Evolutionary conservation across 2,113 vertebrate species (phyloP), one percentile per base, ranked within the genome.

Genomic region (Pedionomus torquatus): DNA sequence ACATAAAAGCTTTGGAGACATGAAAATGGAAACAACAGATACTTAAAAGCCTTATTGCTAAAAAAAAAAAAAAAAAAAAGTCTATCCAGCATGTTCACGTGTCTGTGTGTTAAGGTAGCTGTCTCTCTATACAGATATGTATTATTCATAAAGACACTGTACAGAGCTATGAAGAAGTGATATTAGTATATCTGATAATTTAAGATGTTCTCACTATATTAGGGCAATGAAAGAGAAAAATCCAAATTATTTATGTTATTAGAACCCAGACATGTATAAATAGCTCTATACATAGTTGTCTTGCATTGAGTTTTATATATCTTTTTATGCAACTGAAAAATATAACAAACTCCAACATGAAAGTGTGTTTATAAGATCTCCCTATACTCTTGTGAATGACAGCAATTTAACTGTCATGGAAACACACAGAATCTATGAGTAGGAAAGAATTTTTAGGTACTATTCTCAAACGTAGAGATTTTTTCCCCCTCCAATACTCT

Each of bases 11-110:
- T 97, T 98, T 93, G 87, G 97, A 98, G 96, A 97, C 96, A 97
- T 97, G 97, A 97, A 98, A 98, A 98, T 98, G 97, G 96, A 96
- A 98, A 98, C 97, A 98, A 97, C 98, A 98, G 98, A 98, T 96
- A 98, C 33, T 94, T 96, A 95, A 96, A 97, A 97, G 92, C 63
- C 94, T 97, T 97, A 97, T 94, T 64, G 31, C 90, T 90, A 20
- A 60, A 94, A 95, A 60, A 94, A 95, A 93, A 83, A 90, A 93
- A 11, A 92, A 83, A 83, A 11, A 92, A 83, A 83, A 48, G 75
- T 80, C 91, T 97, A 87, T 86, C 81, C 95, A 84, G 80, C 15
- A 37, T 49, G 37, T 86, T 91, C 79, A 81, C 82, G 37, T 48
- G 48, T 83, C 57, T 76, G 55, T 88, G 78, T 74, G 84, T 84